A percentile compares a stretch with the other conserved stretches of the same genome.
Evolutionary conservation across 2,113 vertebrate genomes (phyloP).

Genomic region (Orthonyx spaldingii): DNA sequence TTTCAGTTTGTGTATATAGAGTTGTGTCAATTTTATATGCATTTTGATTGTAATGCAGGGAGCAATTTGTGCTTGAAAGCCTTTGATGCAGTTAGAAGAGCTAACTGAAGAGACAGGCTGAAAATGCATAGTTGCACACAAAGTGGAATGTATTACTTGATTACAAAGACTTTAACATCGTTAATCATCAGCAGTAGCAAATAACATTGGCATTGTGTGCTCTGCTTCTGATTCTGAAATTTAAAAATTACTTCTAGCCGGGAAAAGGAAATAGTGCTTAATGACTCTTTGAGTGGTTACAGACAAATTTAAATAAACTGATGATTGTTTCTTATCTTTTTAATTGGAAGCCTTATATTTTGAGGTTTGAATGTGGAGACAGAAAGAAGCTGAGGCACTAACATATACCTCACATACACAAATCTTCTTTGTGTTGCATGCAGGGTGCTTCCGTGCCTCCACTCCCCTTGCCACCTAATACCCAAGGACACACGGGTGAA

Average conservation of each 20-base stretch:
- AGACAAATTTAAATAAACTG: background rate
- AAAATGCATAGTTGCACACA: background rate
- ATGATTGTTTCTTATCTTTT: background rate
- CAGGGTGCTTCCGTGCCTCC: background rate
- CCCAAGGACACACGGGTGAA: background rate
- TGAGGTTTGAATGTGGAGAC: background rate
- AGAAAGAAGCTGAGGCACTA: background rate
- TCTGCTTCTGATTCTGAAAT: background rate
- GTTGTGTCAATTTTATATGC: background rate
- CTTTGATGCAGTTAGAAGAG: background rate
- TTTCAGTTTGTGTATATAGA: background rate
- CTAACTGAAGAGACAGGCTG: background rate
- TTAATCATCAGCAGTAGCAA: background rate
- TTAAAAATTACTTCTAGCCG: background rate
- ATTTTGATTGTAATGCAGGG: background rate
- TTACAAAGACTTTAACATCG: background rate
- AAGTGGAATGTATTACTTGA: background rate
- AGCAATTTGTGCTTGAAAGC: background rate
- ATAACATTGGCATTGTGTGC: background rate
- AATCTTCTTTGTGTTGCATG: background rate
- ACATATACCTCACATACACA: fast-evolving
- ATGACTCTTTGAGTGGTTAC: background rate
- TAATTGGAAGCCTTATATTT: background rate
- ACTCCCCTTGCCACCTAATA: background rate
- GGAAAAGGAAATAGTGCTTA: background rate